Base-by-base conservation (phyloP, 1,140 invertebrate genomes). In the Prorops nasuta region DNA sequence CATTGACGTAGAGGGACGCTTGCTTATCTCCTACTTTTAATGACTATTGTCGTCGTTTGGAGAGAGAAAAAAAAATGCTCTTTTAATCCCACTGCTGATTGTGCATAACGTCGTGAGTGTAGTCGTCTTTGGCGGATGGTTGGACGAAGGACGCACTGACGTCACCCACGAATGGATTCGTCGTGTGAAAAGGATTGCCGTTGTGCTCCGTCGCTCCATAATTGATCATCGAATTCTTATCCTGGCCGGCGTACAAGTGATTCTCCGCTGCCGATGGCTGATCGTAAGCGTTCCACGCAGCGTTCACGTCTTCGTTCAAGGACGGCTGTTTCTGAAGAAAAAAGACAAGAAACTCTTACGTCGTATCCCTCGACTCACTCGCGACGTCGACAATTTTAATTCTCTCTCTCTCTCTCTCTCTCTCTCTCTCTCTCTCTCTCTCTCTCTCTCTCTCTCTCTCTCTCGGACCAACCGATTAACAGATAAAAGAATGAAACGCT, bases 121-220 rank as follows among this genome's bases (percentile, higher is more conserved):
- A 66, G 21, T 78, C 74, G 31, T 76, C 72, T 35, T 53, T 66
- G 9, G 63, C 49, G 9, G 74, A 61, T 3, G 76, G 76, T 32
- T 78, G 76, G 1, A 78, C 72, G 37, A 67, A 35, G 3, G 62
- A 61, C 3, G 72, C 49, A 36, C 51, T 74, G 1, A 76, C 48
- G 22, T 70, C 66, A 17, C 21, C 69, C 21, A 55, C 63, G 44
- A 77, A 77, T 2, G 74, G 74, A 53, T 77, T 78, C 19, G 72
- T 74, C 38, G 76, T 74, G 40, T 66, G 64, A 52, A 78, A 78
- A 14, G 76, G 74, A 55, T 78, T 76, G 42, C 45, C 70, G 21
- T 60, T 66, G n/a, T 44, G 69, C n/a, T 70, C 67, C 9, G 67
- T 77, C 14, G 76, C 67, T 17, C 76, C 76, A 37, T 78, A 77